A percentile compares a stretch with the other conserved stretches of the same genome.
These are phyloP conservation scores for Prietella phreatophila DNA, from an alignment of 2,113 vertebrate species.

Conservation along the genomic window DNA sequence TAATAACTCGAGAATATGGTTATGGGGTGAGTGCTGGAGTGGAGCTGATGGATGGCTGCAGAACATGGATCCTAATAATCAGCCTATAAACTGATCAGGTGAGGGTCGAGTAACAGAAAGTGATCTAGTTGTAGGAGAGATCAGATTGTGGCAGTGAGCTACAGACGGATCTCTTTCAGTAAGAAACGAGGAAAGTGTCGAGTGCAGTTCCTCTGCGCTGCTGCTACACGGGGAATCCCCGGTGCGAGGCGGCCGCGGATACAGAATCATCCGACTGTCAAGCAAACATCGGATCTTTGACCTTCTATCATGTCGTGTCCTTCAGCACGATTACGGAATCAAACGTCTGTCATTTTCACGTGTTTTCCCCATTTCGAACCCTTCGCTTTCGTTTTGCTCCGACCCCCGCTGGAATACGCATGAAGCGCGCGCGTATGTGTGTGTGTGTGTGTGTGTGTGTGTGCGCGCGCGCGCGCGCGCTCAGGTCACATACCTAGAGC, in stretches of 20 bases:
- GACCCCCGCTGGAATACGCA: no score
- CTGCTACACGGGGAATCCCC: conserved; percentile 50
- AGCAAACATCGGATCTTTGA: no score
- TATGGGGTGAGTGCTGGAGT: neutral
- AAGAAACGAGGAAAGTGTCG: neutral
- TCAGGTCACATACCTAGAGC: conserved; percentile 31
- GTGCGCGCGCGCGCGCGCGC: neutral
- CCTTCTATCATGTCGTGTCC: neutral
- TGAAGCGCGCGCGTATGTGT: no score
- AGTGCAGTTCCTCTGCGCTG: conserved; percentile 6
- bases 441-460: no score
- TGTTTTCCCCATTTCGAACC: neutral
- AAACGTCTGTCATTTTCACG: neutral
- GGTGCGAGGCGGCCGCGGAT: neutral
- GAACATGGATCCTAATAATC: neutral
- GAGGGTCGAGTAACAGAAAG: neutral
- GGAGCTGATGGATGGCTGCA: neutral
- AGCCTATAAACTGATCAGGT: neutral
- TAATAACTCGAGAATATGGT: neutral
- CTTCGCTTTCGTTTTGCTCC: conserved; percentile 36
- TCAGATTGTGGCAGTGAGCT: neutral
- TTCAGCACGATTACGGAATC: neutral
- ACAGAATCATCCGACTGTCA: neutral
- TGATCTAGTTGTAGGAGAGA: neutral
- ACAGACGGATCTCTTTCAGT: neutral